Evolutionary conservation across 2,888 invertebrate genomes (phyloP).

Genomic region (Sesia bembeciformis): DNA sequence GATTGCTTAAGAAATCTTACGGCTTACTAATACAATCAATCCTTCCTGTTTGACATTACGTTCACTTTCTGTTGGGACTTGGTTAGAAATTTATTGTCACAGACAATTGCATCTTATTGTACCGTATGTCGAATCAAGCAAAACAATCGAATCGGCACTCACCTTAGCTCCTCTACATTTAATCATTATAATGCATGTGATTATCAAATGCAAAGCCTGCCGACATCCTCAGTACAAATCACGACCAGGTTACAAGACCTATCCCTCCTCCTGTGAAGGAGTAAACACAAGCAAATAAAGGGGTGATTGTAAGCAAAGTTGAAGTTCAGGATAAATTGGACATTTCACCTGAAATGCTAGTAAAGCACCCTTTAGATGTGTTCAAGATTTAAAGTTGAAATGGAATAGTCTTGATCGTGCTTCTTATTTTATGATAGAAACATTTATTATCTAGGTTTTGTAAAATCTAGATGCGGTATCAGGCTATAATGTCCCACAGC

Average conservation of each 20-base stretch:
- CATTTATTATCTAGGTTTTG: too few species aligned
- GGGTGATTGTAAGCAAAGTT: conserved; percentile 42
- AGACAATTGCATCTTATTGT: too few species aligned
- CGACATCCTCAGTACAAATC: conserved; percentile 27
- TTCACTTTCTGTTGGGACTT: too few species aligned
- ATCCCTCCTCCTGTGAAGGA: conserved; percentile 24
- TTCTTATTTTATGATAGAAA: background rate
- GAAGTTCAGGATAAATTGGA: conserved; percentile 37
- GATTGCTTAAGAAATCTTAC: too few species aligned
- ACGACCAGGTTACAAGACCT: conserved; percentile 25
- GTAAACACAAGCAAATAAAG: conserved; percentile 40
- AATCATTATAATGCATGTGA: conserved; percentile 37
- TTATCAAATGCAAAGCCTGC: conserved; percentile 39
- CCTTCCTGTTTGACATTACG: too few species aligned
- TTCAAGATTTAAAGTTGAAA: background rate
- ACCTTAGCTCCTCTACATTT: conserved; percentile 16
- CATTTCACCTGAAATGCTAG: conserved; percentile 51
- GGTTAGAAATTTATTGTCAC: too few species aligned
- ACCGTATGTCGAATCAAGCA: background rate
- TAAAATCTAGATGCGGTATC: too few species aligned
- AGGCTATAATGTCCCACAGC: too few species aligned
- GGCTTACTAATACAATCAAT: too few species aligned
- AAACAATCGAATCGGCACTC: conserved; percentile 6
- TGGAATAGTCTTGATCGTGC: background rate
- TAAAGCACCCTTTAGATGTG: conserved; percentile 38